These are phyloP conservation scores for Molorchus minor DNA, from an alignment of 2,888 invertebrate genomes.

Conservation along the genomic window DNA sequence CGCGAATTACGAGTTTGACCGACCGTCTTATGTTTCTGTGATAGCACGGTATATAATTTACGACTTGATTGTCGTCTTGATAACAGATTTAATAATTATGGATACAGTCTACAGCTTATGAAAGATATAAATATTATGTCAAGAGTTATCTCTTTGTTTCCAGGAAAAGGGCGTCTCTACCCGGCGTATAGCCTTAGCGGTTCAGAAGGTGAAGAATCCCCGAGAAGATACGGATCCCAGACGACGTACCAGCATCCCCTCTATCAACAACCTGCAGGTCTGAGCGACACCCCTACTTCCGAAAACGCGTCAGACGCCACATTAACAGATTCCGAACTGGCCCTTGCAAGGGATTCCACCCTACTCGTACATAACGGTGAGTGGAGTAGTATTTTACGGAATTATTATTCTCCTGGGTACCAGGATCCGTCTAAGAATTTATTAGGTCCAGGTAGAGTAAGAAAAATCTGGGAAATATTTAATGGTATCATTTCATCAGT, in stretches of 20 bases:
- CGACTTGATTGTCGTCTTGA: too few relatives aligned
- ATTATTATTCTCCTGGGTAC: not conserved
- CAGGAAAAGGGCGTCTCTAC: constrained; percentile 84
- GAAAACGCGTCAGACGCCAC: constrained; percentile 89
- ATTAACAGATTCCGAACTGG: constrained; percentile 84
- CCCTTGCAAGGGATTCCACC: constrained; percentile 82
- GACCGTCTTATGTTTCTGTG: too few relatives aligned
- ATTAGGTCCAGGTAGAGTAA: too few relatives aligned
- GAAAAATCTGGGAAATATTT: too few relatives aligned
- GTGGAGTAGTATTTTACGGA: constrained; percentile 50
- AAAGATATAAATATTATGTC: not conserved
- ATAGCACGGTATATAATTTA: too few relatives aligned
- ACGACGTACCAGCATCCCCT: constrained; percentile 66
- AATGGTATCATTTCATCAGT: too few relatives aligned
- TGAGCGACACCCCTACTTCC: constrained; percentile 83
- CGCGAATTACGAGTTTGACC: too few relatives aligned
- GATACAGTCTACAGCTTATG: not conserved
- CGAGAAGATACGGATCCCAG: constrained; percentile 68
- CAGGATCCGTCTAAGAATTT: not conserved
- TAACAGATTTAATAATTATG: too few relatives aligned
- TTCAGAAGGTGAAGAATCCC: constrained; percentile 75
- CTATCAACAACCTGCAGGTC: constrained; percentile 64
- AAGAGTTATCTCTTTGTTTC: constrained; percentile 51
- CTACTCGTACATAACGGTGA: constrained; percentile 86
- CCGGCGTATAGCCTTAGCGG: constrained; percentile 82